phyloP scores from a whole-genome alignment of 2,888 invertebrate species.

The Melanotus villosus region DNA sequence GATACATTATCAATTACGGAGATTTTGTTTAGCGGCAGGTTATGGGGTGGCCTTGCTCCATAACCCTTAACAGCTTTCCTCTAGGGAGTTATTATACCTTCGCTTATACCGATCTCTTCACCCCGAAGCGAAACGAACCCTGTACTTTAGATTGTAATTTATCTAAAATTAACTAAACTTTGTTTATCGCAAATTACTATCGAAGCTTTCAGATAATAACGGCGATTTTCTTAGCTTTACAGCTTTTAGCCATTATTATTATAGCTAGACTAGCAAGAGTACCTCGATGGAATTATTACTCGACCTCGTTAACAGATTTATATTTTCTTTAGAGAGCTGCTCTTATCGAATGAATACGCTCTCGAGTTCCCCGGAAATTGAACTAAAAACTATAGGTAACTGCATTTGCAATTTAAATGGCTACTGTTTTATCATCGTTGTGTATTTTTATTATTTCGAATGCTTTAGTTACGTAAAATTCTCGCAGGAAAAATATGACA shows the following conservation, averaged over 20 bases:
- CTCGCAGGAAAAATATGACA: constrained; percentile 2
- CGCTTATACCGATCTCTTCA: constrained; percentile 7
- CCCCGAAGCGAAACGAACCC: constrained; percentile 1
- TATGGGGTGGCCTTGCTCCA: constrained; percentile 13
- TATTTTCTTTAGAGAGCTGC: not conserved
- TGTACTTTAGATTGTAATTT: constrained; percentile 17
- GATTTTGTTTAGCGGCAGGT: constrained; percentile 24
- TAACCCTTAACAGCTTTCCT: constrained; percentile 20
- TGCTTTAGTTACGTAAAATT: constrained; percentile 2
- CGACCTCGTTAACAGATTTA: constrained; percentile 22
- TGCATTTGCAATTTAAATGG: constrained; percentile 17
- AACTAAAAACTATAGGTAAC: not conserved
- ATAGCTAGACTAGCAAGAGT: too few species aligned
- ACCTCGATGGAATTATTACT: constrained; percentile 19
- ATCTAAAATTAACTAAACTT: constrained; percentile 31
- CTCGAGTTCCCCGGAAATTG: not conserved
- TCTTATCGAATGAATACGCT: not conserved
- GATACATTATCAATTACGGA: constrained; percentile 48
- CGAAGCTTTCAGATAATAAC: constrained; percentile 18
- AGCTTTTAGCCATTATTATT: constrained; percentile 8
- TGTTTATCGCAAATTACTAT: constrained; percentile 28
- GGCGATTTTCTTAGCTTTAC: not conserved
- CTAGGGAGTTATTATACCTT: constrained; percentile 18
- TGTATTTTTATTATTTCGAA: not conserved
- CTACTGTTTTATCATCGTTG: not conserved